Evolutionary conservation across 2,113 vertebrate genomes (phyloP).

Genomic region (Vicugna pacos): DNA sequence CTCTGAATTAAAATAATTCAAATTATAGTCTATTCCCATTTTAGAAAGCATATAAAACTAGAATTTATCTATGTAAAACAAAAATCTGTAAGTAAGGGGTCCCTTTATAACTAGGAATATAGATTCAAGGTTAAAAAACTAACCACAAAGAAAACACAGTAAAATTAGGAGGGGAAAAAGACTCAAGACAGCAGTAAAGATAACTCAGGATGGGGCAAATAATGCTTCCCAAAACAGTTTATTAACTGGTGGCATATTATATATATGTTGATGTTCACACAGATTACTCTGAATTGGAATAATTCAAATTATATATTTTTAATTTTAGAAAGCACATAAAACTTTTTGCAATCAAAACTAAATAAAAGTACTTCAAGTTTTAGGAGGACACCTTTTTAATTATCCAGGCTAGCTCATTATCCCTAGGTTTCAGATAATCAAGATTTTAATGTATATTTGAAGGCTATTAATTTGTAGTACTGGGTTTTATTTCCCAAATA

Average conservation of each 20-base stretch:
- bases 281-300: neutral
- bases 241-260: neutral
- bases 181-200: neutral
- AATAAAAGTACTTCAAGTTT: slow-evolving; percentile 18
- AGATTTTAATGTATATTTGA: slow-evolving; percentile 18
- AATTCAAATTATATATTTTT: neutral
- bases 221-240: neutral
- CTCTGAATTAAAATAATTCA: slow-evolving; percentile 9
- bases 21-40: neutral
- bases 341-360: neutral
- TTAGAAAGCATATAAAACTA: neutral
- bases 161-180: neutral
- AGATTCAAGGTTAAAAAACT: slow-evolving; percentile 40
- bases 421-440: neutral
- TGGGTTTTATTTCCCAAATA: neutral
- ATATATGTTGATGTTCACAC: neutral
- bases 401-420: neutral
- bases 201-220: neutral
- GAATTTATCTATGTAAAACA: neutral
- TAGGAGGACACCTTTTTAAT: slow-evolving; percentile 5
- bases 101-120: neutral
- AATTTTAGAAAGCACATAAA: slow-evolving; percentile 41
- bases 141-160: neutral
- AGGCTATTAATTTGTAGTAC: neutral
- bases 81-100: neutral